Evolutionary conservation across 30 jellyfish, hydroid and myxozoan genomes (phyloP).

Genomic region (Catostylus mosaicus): DNA sequence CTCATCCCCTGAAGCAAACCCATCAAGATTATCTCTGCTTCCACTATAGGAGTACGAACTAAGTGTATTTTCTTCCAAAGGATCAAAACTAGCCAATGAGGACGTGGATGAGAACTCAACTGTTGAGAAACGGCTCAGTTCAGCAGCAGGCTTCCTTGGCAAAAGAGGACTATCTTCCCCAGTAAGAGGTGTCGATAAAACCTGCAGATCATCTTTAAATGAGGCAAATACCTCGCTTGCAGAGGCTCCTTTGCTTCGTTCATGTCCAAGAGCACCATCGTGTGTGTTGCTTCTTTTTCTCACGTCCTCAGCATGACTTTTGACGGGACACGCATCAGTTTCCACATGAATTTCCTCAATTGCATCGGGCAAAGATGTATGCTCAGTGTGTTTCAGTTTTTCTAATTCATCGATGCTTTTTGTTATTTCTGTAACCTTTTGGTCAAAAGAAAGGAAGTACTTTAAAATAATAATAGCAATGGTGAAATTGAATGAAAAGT

Average conservation of each 20-base stretch:
- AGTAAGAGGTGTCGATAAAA: background rate
- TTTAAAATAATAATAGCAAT: no score
- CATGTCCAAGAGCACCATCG: background rate
- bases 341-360: background rate
- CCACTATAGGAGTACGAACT: slow-evolving; percentile 65
- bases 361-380: background rate
- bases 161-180: slow-evolving; percentile 11
- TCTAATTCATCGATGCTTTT: background rate
- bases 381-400: background rate
- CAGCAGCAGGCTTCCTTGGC: slow-evolving; percentile 24
- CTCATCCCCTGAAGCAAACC: slow-evolving; percentile 58
- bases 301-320: background rate
- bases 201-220: background rate
- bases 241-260: background rate
- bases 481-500: no score
- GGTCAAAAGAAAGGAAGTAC: no score
- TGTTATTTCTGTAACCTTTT: background rate
- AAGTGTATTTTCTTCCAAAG: slow-evolving; percentile 47
- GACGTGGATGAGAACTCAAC: slow-evolving; percentile 85
- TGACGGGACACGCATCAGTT: no score
- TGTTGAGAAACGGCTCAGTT: slow-evolving; percentile 53
- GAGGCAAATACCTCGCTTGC: background rate
- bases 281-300: background rate
- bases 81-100: slow-evolving; percentile 84
- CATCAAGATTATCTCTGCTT: slow-evolving; percentile 68